These are phyloP conservation scores for Dasyornis broadbenti DNA, from an alignment of 2,113 vertebrate genomes.

Conservation along the genomic window DNA sequence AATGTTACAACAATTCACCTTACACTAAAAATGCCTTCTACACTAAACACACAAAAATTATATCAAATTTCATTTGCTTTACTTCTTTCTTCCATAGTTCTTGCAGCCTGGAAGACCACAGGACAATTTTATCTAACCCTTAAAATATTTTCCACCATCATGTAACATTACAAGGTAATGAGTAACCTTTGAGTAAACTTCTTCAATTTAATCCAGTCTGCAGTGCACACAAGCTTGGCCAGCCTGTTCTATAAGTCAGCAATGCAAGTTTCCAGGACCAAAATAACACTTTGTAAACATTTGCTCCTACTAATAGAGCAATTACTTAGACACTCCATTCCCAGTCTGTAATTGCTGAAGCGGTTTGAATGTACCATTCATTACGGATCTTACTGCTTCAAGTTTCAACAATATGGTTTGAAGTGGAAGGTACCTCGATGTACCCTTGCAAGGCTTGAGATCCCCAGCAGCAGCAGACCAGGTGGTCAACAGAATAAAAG, in stretches of 20 bases:
- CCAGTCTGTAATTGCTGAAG: neutral
- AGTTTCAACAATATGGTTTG: neutral
- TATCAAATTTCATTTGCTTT: neutral
- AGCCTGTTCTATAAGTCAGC: neutral
- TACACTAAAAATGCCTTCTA: neutral
- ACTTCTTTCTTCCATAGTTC: neutral
- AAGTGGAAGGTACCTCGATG: neutral
- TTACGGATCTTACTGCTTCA: neutral
- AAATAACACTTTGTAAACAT: neutral
- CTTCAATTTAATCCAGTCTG: neutral
- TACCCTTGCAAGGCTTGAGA: neutral
- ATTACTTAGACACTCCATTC: neutral
- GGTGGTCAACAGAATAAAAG: conserved; percentile 39
- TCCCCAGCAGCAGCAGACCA: conserved; percentile 25
- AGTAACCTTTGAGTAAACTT: neutral
- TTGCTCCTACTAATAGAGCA: neutral
- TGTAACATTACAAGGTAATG: neutral
- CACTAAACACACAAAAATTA: neutral
- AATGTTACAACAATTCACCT: neutral
- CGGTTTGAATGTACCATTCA: neutral
- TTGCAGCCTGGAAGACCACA: neutral
- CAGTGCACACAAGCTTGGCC: neutral
- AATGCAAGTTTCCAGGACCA: neutral
- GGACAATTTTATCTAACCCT: neutral
- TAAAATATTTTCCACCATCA: neutral